Percentiles rank a stretch among this genome's conserved stretches.
These are phyloP conservation scores for Bedellia somnulentella DNA, from an alignment of 2,888 invertebrate species.

Conservation along the genomic window DNA sequence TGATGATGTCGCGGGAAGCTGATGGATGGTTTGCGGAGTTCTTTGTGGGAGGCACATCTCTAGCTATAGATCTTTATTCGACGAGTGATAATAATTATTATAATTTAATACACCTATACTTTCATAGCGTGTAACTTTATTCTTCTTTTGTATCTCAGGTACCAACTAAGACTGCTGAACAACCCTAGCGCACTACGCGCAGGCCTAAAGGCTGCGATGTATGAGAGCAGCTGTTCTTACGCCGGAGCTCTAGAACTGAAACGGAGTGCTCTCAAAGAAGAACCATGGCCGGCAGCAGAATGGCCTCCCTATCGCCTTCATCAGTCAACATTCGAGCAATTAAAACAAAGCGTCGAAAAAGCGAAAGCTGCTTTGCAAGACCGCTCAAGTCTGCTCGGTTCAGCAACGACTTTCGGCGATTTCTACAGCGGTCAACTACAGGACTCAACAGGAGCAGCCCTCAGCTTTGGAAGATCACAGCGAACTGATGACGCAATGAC, in stretches of 20 bases:
- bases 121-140: no score
- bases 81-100: no score
- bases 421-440: conserved; percentile 61
- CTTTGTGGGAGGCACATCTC: no score
- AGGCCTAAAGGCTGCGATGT: conserved; percentile 67
- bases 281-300: conserved; percentile 65
- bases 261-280: conserved; percentile 63
- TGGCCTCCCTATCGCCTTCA: conserved; percentile 81
- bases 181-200: conserved; percentile 39
- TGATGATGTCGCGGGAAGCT: no score
- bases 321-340: conserved; percentile 85
- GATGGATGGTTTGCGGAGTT: no score
- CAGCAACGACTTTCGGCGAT: conserved; percentile 73
- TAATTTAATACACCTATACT: no score
- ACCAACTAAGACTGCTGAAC: conserved; percentile 42
- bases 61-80: no score
- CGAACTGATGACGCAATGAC: conserved; percentile 47
- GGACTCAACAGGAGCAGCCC: conserved; percentile 28
- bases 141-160: conserved; percentile 24
- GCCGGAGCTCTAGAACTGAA: conserved; percentile 81
- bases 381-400: conserved; percentile 67
- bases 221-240: conserved; percentile 93
- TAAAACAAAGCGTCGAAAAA: conserved; percentile 88
- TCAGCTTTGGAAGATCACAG: conserved; percentile 32
- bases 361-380: conserved; percentile 85